A percentile compares a stretch with the other conserved stretches of the same genome.
These are phyloP conservation scores for Nephila pilipes DNA, from an alignment of 1,140 invertebrate genomes.

Conservation along the genomic window DNA sequence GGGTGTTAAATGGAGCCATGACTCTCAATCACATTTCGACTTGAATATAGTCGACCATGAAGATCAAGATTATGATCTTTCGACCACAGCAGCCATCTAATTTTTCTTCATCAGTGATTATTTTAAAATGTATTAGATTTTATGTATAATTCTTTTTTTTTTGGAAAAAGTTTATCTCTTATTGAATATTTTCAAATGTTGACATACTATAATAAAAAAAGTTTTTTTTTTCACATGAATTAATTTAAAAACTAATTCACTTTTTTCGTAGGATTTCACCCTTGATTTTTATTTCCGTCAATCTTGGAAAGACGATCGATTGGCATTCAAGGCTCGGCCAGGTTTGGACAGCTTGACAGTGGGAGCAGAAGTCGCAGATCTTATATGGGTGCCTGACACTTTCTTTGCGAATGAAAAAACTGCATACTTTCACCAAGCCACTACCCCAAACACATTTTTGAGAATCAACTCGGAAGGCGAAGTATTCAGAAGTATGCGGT, in stretches of 20 bases:
- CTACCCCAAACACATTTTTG: constrained; percentile 84
- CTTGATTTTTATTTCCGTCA: constrained; percentile 85
- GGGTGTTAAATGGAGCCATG: too few species aligned
- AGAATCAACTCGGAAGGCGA: constrained; percentile 82
- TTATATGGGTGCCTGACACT: constrained; percentile 84
- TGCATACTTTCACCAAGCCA: constrained; percentile 83
- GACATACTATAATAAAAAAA: too few species aligned
- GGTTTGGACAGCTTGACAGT: constrained; percentile 82
- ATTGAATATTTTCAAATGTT: too few species aligned
- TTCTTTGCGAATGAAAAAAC: constrained; percentile 84
- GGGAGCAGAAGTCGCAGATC: constrained; percentile 83
- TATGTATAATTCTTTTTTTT: too few species aligned
- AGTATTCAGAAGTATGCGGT: constrained; percentile 83
- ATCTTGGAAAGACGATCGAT: constrained; percentile 83
- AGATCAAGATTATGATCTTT: too few species aligned
- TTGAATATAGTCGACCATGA: too few species aligned
- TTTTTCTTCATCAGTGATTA: too few species aligned
- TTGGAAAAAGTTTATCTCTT: too few species aligned
- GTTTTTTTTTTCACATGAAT: too few species aligned
- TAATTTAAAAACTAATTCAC: background rate
- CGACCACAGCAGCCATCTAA: too few species aligned
- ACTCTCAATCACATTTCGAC: too few species aligned
- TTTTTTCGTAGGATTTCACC: constrained; percentile 83
- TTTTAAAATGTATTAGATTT: too few species aligned
- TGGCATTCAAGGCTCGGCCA: constrained; percentile 82